These are phyloP conservation scores for Alosa alosa DNA, from an alignment of 2,113 vertebrate genomes.

Conservation along the genomic window DNA sequence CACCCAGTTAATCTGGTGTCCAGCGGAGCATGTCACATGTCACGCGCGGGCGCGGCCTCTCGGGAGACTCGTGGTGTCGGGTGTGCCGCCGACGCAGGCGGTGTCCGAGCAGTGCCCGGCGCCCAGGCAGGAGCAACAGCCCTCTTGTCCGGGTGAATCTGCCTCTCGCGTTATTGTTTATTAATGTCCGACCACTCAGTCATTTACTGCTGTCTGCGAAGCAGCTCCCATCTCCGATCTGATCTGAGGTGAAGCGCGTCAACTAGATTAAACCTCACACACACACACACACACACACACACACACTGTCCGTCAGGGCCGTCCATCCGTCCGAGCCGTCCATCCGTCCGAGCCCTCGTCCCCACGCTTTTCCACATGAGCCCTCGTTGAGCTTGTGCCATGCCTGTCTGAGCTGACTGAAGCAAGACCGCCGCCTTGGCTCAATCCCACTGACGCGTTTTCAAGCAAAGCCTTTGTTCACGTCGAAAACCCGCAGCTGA, in stretches of 20 bases:
- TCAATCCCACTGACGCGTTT: neutral
- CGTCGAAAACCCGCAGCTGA: neutral
- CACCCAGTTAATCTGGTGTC: conserved; percentile 47
- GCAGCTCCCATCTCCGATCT: neutral
- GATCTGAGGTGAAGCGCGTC: neutral
- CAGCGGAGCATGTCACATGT: conserved; percentile 40
- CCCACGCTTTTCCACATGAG: neutral
- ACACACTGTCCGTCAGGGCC: neutral
- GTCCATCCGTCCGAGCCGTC: neutral
- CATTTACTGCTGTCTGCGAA: neutral
- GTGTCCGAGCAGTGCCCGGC: neutral
- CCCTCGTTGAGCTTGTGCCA: neutral
- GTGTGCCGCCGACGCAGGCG: conserved; percentile 20
- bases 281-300: neutral
- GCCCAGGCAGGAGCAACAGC: neutral
- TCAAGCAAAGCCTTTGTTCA: conserved; percentile 6
- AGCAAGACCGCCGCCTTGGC: neutral
- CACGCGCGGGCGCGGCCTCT: conserved; percentile 18
- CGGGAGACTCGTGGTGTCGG: conserved; percentile 28
- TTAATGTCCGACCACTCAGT: conserved; percentile 27
- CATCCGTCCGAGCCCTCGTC: neutral
- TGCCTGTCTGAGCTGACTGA: neutral
- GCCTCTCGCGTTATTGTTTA: conserved; percentile 25
- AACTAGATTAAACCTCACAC: neutral
- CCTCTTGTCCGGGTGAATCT: conserved; percentile 25